phyloP scores from a whole-genome alignment of 2,888 invertebrate genomes.

The Pogonocherus hispidulus region DNA sequence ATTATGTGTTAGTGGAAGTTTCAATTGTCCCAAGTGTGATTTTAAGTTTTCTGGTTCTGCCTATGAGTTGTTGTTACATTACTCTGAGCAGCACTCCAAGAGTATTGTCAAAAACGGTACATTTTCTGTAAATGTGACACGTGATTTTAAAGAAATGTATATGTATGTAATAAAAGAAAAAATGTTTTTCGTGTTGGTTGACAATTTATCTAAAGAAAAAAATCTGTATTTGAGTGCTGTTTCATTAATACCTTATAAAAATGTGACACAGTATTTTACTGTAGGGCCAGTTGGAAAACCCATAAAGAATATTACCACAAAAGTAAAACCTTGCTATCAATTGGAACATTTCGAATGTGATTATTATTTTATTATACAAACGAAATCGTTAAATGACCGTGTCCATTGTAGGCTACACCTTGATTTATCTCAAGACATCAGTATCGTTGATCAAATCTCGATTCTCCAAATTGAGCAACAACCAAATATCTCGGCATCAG shows the following conservation, averaged over 20 bases:
- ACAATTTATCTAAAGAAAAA: background rate
- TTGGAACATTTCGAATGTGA: conserved; percentile 2
- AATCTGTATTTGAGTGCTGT: background rate
- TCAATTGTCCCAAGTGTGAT: conserved; percentile 34
- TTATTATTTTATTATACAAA: background rate
- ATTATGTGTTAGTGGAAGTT: conserved; percentile 1
- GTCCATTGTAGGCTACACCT: background rate
- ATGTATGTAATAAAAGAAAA: background rate
- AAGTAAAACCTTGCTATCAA: background rate
- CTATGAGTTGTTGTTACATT: conserved; percentile 19
- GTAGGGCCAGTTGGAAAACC: background rate
- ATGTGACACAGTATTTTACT: background rate
- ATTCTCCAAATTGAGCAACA: background rate
- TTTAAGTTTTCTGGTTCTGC: background rate
- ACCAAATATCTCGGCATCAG: background rate
- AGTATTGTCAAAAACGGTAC: background rate
- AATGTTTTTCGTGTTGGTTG: conserved; percentile 9
- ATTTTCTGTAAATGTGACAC: background rate
- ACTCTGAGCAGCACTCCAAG: background rate
- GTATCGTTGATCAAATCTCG: background rate
- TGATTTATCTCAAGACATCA: background rate
- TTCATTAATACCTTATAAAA: background rate
- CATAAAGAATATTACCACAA: background rate
- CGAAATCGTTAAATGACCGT: too few relatives aligned
- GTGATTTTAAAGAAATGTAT: background rate